These are phyloP conservation scores for Myotis brandtii DNA, from an alignment of 2,113 vertebrate genomes.

Conservation along the genomic window DNA sequence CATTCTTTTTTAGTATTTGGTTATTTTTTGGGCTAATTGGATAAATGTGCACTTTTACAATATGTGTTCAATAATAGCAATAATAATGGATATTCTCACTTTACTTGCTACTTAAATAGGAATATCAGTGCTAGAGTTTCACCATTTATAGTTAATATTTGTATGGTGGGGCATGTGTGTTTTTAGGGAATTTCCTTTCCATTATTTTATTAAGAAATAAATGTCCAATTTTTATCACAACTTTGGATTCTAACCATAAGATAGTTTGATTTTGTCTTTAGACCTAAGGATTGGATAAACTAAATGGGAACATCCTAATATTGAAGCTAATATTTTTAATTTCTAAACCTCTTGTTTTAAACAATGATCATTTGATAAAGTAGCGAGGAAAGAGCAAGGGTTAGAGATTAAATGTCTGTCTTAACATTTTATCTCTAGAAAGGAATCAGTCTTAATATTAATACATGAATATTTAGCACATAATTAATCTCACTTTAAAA, in stretches of 20 bases:
- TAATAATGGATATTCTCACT: neutral
- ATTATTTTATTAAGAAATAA: neutral
- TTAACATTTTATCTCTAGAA: neutral
- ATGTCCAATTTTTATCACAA: neutral
- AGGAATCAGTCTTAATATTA: neutral
- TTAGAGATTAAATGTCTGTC: neutral
- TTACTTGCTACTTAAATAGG: neutral
- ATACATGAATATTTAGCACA: neutral
- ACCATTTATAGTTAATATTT: constrained; percentile 10
- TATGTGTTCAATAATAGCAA: neutral
- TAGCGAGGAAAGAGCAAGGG: neutral
- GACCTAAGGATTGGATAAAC: neutral
- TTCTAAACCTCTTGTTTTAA: neutral
- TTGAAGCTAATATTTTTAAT: neutral
- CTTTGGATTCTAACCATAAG: neutral
- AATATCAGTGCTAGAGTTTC: neutral
- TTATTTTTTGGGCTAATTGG: neutral
- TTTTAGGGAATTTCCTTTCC: neutral
- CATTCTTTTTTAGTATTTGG: neutral
- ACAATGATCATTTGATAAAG: neutral
- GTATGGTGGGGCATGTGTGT: neutral
- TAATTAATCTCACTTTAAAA: neutral
- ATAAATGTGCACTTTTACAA: neutral
- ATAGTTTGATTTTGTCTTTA: neutral
- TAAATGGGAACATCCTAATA: neutral